Evolutionary conservation across 2,888 invertebrate genomes (phyloP).

Genomic region (Stenurella melanura): DNA sequence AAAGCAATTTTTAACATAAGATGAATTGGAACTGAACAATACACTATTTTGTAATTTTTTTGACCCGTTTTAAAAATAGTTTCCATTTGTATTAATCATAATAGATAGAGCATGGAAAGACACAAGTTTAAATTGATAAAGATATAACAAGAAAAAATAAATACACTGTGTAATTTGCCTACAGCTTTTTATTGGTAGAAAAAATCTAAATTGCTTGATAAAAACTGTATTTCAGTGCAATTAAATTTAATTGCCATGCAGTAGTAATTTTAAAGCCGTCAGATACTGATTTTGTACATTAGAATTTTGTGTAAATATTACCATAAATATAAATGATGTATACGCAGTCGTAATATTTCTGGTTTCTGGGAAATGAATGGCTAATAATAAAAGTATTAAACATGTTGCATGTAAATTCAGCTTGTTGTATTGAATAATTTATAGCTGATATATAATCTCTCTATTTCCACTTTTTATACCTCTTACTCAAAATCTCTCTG

Average conservation of each 20-base stretch:
- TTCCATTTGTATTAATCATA: too few relatives aligned
- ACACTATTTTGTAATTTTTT: too few relatives aligned
- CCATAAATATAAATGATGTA: constrained; percentile 37
- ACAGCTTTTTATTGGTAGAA: background rate
- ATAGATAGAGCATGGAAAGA: too few relatives aligned
- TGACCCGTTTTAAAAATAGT: too few relatives aligned
- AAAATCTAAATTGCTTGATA: constrained; percentile 10
- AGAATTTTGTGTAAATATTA: constrained; percentile 18
- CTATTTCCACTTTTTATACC: constrained; percentile 49
- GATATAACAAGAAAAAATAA: background rate
- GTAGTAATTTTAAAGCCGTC: constrained; percentile 20
- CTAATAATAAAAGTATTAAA: constrained; percentile 29
- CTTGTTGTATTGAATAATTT: constrained; percentile 51
- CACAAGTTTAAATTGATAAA: too few relatives aligned
- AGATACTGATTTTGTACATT: constrained; percentile 21
- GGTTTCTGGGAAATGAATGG: constrained; percentile 31
- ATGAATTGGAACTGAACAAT: too few relatives aligned
- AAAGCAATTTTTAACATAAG: too few relatives aligned
- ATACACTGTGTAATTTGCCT: background rate
- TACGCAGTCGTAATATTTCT: constrained; percentile 27
- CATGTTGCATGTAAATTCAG: constrained; percentile 47
- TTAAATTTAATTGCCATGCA: constrained; percentile 14
- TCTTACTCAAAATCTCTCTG: constrained; percentile 32
- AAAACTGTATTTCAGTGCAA: constrained; percentile 17
- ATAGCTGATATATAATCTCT: constrained; percentile 51